These are phyloP conservation scores for Ophion ventricosus DNA, from an alignment of 2,888 invertebrate species.

Conservation along the genomic window DNA sequence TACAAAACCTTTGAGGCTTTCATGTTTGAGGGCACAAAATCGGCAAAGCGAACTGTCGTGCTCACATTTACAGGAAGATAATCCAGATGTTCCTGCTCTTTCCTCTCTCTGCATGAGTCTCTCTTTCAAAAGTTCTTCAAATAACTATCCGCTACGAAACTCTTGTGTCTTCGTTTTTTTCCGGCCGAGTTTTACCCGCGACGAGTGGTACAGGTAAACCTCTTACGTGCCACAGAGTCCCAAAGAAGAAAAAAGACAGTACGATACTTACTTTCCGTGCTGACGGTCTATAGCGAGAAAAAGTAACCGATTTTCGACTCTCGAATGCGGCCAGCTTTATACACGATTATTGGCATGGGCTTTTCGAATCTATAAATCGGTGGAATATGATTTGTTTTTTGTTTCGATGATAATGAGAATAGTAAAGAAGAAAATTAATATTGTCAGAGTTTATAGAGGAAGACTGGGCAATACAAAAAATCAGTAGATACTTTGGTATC, in stretches of 20 bases:
- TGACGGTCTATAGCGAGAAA: not conserved
- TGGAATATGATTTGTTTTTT: not conserved
- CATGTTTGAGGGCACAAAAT: not conserved
- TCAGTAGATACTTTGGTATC: too few relatives aligned
- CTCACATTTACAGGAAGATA: constrained; percentile 5
- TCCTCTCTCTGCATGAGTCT: constrained; percentile 2
- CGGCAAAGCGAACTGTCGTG: constrained; percentile 8
- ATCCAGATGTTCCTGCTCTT: constrained; percentile 35
- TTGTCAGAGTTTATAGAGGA: not conserved
- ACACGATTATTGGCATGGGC: too few relatives aligned
- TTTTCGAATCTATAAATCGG: too few relatives aligned
- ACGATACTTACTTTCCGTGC: not conserved
- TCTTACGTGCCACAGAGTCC: too few relatives aligned
- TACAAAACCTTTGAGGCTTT: constrained; percentile 22
- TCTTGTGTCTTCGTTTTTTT: not conserved
- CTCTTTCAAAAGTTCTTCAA: not conserved
- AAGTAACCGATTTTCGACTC: too few relatives aligned
- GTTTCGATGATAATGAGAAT: not conserved
- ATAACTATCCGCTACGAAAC: not conserved
- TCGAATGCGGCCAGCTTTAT: too few relatives aligned
- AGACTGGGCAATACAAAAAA: too few relatives aligned
- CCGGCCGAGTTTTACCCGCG: not conserved
- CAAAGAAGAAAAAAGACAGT: not conserved
- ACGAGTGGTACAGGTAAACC: not conserved
- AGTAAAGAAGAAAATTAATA: not conserved